Percentiles rank a stretch among this genome's conserved stretches.
These are phyloP conservation scores for Drosophila pruinosa DNA, from an alignment of 1,140 invertebrate species.

Conservation along the genomic window DNA sequence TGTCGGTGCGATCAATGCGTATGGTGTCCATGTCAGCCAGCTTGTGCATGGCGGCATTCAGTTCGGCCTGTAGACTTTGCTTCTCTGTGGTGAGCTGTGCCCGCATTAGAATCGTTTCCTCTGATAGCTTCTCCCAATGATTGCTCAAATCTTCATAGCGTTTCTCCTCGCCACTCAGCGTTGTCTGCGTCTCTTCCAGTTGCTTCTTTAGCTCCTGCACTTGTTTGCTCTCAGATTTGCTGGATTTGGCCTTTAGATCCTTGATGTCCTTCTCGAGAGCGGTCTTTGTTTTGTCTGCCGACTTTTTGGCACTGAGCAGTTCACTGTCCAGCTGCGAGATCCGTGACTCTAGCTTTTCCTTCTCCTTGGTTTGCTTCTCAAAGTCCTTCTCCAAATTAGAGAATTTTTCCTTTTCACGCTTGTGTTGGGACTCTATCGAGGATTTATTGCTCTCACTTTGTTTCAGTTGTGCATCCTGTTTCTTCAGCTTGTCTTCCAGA, in stretches of 20 bases:
- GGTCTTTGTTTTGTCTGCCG: constrained; percentile 83
- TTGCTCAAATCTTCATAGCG: constrained; percentile 91
- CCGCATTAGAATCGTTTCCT: constrained; percentile 91
- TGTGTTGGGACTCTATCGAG: constrained; percentile 59
- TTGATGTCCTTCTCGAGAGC: constrained; percentile 84
- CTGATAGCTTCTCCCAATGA: constrained; percentile 92
- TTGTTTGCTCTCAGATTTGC: constrained; percentile 83
- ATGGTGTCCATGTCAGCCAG: constrained; percentile 68
- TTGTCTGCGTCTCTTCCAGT: constrained; percentile 85
- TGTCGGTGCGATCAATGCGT: constrained; percentile 70
- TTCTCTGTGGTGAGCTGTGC: constrained; percentile 90
- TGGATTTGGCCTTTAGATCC: constrained; percentile 84
- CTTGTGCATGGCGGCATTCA: constrained; percentile 64
- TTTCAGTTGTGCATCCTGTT: constrained; percentile 71
- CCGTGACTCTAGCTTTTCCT: constrained; percentile 71
- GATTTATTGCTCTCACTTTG: constrained; percentile 61
- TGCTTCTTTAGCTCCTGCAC: constrained; percentile 86
- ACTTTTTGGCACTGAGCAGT: constrained; percentile 83
- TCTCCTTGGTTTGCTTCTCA: constrained; percentile 85
- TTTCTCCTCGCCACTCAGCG: constrained; percentile 86
- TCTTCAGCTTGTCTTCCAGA: constrained; percentile 76
- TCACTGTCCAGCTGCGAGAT: constrained; percentile 80
- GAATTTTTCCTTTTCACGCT: constrained; percentile 84
- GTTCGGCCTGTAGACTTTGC: constrained; percentile 85
- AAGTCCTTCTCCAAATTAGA: constrained; percentile 87